Percentiles rank a stretch among this genome's conserved stretches.
These are phyloP conservation scores for Xylophagus ater DNA, from an alignment of 2,888 invertebrate genomes.

Conservation along the genomic window DNA sequence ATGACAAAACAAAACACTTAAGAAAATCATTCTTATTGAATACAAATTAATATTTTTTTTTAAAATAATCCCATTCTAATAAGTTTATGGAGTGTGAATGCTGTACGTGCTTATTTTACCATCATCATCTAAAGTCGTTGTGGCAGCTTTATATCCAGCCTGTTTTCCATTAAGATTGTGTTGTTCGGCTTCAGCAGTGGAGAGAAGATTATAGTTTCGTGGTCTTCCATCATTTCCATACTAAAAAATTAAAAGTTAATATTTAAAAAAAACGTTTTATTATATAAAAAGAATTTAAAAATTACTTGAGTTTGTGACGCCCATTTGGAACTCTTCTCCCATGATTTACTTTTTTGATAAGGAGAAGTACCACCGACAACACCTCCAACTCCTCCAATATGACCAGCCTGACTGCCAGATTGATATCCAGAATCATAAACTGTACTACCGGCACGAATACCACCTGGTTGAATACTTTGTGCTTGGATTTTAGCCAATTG, in stretches of 20 bases:
- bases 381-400: slow-evolving; percentile 12
- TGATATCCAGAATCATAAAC: slow-evolving; percentile 18
- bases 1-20: too few relatives aligned
- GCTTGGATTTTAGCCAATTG: slow-evolving; percentile 32
- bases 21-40: too few relatives aligned
- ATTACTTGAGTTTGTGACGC: slow-evolving; percentile 35
- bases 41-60: too few relatives aligned
- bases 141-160: slow-evolving; percentile 42
- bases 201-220: slow-evolving; percentile 34
- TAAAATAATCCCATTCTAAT: too few relatives aligned
- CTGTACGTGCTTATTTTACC: slow-evolving; percentile 49
- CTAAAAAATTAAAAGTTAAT: slow-evolving; percentile 20
- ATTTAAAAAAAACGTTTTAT: neutral
- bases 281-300: neutral
- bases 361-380: slow-evolving; percentile 17
- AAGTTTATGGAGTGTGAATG: slow-evolving; percentile 31
- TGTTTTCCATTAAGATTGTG: slow-evolving; percentile 45
- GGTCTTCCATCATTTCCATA: slow-evolving; percentile 32
- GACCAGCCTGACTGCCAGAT: slow-evolving; percentile 13
- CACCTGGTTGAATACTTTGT: slow-evolving; percentile 23
- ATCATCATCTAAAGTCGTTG: slow-evolving; percentile 50
- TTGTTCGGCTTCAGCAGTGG: slow-evolving; percentile 37
- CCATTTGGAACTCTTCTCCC: slow-evolving; percentile 40
- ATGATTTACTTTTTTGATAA: slow-evolving; percentile 31
- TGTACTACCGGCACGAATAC: slow-evolving; percentile 23